Conservation (phyloP, 1,140 invertebrate species). For the Drosophila pruinosa region DNA sequence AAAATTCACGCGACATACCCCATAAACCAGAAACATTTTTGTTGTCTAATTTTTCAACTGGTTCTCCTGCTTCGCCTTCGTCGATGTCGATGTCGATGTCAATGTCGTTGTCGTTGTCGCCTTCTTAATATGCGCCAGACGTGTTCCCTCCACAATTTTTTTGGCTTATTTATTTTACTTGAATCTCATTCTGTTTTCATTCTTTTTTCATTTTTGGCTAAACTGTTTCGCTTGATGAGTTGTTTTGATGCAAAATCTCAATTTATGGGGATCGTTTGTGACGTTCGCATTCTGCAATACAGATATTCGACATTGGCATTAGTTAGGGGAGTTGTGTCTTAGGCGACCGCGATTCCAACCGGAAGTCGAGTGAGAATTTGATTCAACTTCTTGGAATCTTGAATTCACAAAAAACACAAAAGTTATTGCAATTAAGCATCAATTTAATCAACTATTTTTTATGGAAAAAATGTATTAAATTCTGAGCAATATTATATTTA, state of each 20-base stretch:
- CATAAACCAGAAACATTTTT: conserved; percentile 58
- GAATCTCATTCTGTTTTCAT: conserved; percentile 2
- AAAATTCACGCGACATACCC: conserved; percentile 67
- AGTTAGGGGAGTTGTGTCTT: neutral
- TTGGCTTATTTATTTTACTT: conserved; percentile 16
- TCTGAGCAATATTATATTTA: too few relatives aligned
- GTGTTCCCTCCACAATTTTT: conserved; percentile 17
- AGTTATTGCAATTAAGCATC: too few relatives aligned
- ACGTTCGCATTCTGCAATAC: conserved; percentile 1
- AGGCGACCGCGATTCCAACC: neutral
- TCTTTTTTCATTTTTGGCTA: conserved; percentile 1
- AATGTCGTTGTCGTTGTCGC: conserved; percentile 3
- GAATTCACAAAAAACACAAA: too few relatives aligned
- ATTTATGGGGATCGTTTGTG: conserved; percentile 26
- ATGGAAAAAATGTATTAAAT: too few relatives aligned
- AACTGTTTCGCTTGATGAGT: conserved; percentile 27
- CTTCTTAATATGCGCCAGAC: conserved; percentile 61
- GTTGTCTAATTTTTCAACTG: conserved; percentile 70
- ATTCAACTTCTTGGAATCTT: too few relatives aligned
- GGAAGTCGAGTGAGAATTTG: too few relatives aligned
- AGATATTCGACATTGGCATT: neutral
- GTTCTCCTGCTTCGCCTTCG: conserved; percentile 39
- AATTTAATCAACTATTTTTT: neutral
- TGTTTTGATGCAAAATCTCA: conserved; percentile 37
- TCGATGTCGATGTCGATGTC: too few relatives aligned